Conservation (phyloP, 1,140 invertebrate genomes). For the Halesus radiatus region DNA sequence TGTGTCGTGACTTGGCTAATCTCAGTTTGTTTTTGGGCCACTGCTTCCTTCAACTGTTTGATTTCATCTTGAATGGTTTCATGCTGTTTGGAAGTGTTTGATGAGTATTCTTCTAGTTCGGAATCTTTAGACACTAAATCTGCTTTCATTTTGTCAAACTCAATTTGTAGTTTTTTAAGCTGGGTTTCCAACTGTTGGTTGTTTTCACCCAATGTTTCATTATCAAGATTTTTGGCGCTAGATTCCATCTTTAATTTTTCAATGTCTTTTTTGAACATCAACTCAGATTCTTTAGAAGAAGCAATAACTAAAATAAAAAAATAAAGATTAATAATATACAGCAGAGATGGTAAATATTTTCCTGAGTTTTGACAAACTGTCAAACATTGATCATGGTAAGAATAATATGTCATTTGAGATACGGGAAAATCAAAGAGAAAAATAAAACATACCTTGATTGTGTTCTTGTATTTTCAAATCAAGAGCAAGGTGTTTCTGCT, state of each 20-base stretch:
- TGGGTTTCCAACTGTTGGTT: conserved; percentile 69
- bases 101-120: conserved; percentile 66
- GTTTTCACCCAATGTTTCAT: conserved; percentile 66
- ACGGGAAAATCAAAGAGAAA: conserved; percentile 8
- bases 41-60: conserved; percentile 63
- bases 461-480: conserved; percentile 68
- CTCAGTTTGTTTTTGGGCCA: conserved; percentile 53
- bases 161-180: conserved; percentile 64
- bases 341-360: background rate
- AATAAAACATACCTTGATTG: conserved; percentile 64
- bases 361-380: background rate
- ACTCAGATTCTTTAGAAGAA: conserved; percentile 67
- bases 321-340: background rate
- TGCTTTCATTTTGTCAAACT: conserved; percentile 63
- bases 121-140: conserved; percentile 64
- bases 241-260: conserved; percentile 73
- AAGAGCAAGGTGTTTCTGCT: conserved; percentile 66
- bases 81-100: conserved; percentile 65
- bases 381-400: background rate
- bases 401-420: background rate
- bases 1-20: conserved; percentile 57
- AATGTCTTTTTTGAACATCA: conserved; percentile 69
- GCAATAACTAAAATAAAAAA: conserved; percentile 62
- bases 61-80: conserved; percentile 66
- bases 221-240: conserved; percentile 70